Percentiles rank a stretch among this genome's conserved stretches.
phyloP scores from a whole-genome alignment of 2,797 vertebrate genomes.

The Myiotriccus ornatus region DNA sequence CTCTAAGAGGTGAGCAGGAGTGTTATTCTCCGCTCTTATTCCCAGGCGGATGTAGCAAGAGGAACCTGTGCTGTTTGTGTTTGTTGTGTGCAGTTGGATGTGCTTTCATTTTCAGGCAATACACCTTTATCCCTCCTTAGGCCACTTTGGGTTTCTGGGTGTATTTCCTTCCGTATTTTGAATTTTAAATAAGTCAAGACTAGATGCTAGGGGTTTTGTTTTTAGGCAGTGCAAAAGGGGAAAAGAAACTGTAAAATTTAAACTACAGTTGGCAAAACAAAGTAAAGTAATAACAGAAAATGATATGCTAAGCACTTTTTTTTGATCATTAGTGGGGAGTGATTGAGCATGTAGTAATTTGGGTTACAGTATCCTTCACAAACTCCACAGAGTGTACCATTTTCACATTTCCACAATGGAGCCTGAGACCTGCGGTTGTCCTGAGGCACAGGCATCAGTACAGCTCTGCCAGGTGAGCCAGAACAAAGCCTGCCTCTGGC shows the following conservation, averaged over 20 bases:
- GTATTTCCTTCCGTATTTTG: neutral
- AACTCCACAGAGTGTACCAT: neutral
- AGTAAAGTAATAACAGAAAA: neutral
- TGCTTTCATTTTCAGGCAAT: neutral
- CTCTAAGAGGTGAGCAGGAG: neutral
- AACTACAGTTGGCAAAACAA: neutral
- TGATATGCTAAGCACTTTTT: neutral
- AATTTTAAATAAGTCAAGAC: neutral
- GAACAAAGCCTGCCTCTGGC: conserved; percentile 43
- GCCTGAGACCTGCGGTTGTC: neutral
- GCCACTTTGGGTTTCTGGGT: neutral
- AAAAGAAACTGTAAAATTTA: neutral
- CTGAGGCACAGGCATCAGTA: neutral
- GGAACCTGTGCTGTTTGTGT: neutral
- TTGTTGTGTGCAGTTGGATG: neutral
- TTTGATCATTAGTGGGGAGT: neutral
- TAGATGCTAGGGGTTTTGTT: neutral
- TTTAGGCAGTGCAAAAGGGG: neutral
- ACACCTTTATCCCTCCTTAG: neutral
- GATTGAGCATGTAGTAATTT: neutral
- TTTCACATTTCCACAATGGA: fast-evolving
- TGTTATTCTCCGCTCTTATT: neutral
- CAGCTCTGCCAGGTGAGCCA: conserved; percentile 35
- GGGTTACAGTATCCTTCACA: neutral
- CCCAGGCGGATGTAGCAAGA: too few relatives aligned